Base-by-base conservation (phyloP, 2,797 vertebrate genomes). In the Typhlichthys subterraneus region DNA sequence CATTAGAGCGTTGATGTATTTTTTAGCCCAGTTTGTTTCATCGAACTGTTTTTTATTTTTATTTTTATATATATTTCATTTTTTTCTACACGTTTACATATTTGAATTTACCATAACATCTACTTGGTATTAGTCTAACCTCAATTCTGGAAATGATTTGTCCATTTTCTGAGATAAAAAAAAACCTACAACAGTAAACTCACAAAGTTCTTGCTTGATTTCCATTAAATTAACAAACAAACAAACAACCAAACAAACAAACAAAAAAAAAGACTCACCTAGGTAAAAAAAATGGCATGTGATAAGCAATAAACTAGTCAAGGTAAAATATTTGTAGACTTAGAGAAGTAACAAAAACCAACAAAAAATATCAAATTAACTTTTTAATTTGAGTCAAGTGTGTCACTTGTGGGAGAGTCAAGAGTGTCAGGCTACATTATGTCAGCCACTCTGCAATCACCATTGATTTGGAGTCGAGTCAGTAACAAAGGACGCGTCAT, bases 81-180 rank as follows among this genome's bases (percentile, higher is more conserved):
- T 69, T 74, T 58, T 82, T 87, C 84, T 85, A 92, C 87, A 90
- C 84, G 81, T 87, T 87, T 85, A 92, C 84, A 90, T 89, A 79
- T 89, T 92, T 91, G 84, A 85, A 90, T 91, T 89, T 90, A 92
- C 85, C 87, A 68, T 90, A 90, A 93, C 91, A 92, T 91, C 90
- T 92, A 92, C 85, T 90, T 85, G 73, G 83, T 86, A 90, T 87
- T 89, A 86, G 82, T 90, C 84, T 90, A 89, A 87, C 71, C 62
- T 88, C 81, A 75, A 75, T 78, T 74, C 80, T 85, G 84, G 87
- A 88, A 85, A 75, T 65, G 79, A 74, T 83, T 78, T 82, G 75
- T 88, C 77, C 70, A 78, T 72, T 76, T 69, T 79, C 72, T 66
- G 82, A 69, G 69, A 77, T 73, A 52, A 75, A 81, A 82, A 82